Conservation (phyloP, 1,140 invertebrate species). For the Pseudachorutes palmiensis region DNA sequence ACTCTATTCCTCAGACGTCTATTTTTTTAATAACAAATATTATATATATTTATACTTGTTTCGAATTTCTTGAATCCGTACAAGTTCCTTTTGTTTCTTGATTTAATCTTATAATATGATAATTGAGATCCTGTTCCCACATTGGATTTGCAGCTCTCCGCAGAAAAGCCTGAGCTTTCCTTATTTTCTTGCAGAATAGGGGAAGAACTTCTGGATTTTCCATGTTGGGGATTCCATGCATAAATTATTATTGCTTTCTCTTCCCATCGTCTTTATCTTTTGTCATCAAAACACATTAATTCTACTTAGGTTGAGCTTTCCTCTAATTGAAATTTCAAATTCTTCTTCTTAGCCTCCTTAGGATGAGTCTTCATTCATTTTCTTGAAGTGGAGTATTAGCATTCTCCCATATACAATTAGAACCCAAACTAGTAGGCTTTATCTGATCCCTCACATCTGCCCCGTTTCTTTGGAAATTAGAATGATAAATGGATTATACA, state of each 20-base stretch:
- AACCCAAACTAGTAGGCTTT: too few species aligned
- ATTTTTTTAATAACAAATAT: too few species aligned
- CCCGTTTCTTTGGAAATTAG: too few species aligned
- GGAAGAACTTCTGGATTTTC: too few species aligned
- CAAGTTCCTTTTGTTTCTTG: background rate
- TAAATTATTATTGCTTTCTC: background rate
- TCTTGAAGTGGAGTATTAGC: too few species aligned
- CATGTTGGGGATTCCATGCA: background rate
- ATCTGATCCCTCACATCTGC: too few species aligned
- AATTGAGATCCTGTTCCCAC: constrained; percentile 9
- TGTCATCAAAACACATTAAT: background rate
- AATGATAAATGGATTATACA: too few species aligned
- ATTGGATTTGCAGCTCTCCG: background rate
- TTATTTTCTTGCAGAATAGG: too few species aligned
- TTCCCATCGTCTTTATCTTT: background rate
- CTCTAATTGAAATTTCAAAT: background rate
- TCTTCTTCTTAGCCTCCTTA: background rate
- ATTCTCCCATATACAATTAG: too few species aligned
- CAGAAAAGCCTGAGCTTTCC: too few species aligned
- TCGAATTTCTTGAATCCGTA: background rate
- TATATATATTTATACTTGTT: background rate
- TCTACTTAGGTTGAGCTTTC: background rate
- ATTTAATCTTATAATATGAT: background rate
- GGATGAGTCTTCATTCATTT: too few species aligned
- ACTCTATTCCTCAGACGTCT: too few species aligned